phyloP scores from a whole-genome alignment of 2,797 vertebrate species.

The Chrosomus eos region DNA sequence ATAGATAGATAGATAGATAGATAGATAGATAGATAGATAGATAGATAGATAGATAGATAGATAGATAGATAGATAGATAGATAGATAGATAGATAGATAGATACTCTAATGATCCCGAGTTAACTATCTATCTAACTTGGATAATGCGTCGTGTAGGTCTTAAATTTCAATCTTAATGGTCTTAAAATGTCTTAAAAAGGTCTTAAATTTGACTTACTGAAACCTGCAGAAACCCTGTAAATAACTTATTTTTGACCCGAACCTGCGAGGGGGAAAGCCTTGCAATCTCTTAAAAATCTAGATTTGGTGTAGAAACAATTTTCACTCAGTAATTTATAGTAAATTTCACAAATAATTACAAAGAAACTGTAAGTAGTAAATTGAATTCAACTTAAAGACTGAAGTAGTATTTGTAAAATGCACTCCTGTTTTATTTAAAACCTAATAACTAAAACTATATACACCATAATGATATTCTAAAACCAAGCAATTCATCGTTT shows the following conservation, averaged over 20 bases:
- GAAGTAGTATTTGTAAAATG: background rate
- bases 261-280: background rate
- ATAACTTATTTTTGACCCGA: background rate
- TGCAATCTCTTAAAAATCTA: background rate
- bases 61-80: too few relatives aligned
- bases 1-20: too few relatives aligned
- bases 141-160: too few relatives aligned
- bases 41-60: too few relatives aligned
- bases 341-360: background rate
- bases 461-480: background rate
- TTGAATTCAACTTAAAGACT: background rate
- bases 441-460: background rate
- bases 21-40: too few relatives aligned
- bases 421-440: background rate
- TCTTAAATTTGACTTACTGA: too few relatives aligned
- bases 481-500: background rate
- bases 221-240: too few relatives aligned
- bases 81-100: too few relatives aligned
- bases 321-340: background rate
- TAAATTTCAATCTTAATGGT: too few relatives aligned
- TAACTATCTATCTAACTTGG: too few relatives aligned
- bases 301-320: background rate
- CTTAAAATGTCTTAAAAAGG: too few relatives aligned
- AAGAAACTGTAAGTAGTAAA: background rate
- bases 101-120: too few relatives aligned